Percentiles rank a stretch among this genome's conserved stretches.
Evolutionary conservation across 2,113 vertebrate genomes (phyloP).

Genomic region (Bufo bufo): DNA sequence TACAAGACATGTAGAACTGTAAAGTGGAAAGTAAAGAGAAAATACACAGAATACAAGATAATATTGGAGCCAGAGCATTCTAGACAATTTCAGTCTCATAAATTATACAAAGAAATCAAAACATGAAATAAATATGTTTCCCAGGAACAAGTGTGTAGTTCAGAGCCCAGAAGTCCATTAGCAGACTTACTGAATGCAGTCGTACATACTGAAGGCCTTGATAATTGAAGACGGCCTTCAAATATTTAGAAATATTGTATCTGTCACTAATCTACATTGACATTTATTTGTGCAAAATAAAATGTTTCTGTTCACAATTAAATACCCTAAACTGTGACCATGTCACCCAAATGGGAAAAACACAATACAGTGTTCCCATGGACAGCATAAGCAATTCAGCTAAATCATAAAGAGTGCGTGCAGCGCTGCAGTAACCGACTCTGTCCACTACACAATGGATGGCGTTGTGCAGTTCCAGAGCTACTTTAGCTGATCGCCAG

Average conservation of each 20-base stretch:
- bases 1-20: no score
- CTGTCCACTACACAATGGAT: no score
- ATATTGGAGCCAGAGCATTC: background rate
- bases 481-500: no score
- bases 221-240: conserved; percentile 39
- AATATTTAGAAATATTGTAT: conserved; percentile 43
- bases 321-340: background rate
- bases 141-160: conserved; percentile 35
- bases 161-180: conserved; percentile 54
- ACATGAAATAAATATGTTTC: conserved; percentile 48
- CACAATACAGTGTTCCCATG: background rate
- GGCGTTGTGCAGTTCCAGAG: no score
- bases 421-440: no score
- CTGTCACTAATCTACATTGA: conserved; percentile 27
- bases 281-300: conserved; percentile 21
- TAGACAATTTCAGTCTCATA: conserved; percentile 32
- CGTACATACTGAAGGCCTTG: conserved; percentile 6
- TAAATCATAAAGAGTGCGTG: background rate
- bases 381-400: background rate
- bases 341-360: background rate
- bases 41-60: background rate
- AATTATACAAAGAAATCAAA: conserved; percentile 34
- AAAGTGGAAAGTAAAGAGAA: background rate
- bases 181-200: background rate
- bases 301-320: background rate